Percentiles rank a stretch among this genome's conserved stretches.
These are phyloP conservation scores for Aplocera efformata DNA, from an alignment of 2,888 invertebrate genomes.

Conservation along the genomic window DNA sequence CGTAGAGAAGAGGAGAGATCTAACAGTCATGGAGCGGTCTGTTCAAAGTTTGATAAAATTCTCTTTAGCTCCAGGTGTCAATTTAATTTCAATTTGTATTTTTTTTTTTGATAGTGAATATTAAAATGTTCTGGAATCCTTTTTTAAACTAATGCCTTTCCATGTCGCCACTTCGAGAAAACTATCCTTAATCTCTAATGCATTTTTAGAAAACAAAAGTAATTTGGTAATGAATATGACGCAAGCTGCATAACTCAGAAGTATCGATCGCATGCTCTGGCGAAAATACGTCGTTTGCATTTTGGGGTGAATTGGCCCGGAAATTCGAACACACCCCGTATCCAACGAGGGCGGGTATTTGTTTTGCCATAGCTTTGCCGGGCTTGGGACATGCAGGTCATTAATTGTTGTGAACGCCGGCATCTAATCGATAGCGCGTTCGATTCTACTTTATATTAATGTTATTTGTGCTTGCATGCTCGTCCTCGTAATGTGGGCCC, in stretches of 20 bases:
- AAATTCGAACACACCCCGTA: conserved; percentile 51
- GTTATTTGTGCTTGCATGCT: conserved; percentile 72
- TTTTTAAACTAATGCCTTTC: too few relatives aligned
- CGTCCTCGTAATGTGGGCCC: conserved; percentile 35
- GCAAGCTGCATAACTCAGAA: conserved; percentile 14
- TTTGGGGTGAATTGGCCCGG: conserved; percentile 20
- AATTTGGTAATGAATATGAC: conserved; percentile 11
- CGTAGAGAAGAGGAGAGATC: too few relatives aligned
- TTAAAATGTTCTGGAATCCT: too few relatives aligned
- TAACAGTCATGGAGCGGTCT: too few relatives aligned
- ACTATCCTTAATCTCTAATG: too few relatives aligned
- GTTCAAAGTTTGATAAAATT: too few relatives aligned
- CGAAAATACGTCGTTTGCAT: conserved; percentile 23
- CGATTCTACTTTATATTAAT: conserved; percentile 81
- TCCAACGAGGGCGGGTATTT: conserved; percentile 73
- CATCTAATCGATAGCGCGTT: conserved; percentile 79
- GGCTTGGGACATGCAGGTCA: conserved; percentile 78
- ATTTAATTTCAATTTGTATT: too few relatives aligned
- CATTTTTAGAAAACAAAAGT: neutral
- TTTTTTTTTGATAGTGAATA: too few relatives aligned
- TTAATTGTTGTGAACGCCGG: conserved; percentile 79
- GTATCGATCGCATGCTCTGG: conserved; percentile 17
- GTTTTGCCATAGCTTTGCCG: conserved; percentile 80
- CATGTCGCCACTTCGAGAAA: too few relatives aligned
- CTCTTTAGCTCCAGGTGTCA: too few relatives aligned